phyloP scores from a whole-genome alignment of 2,113 vertebrate species.

The Salvator merianae region DNA sequence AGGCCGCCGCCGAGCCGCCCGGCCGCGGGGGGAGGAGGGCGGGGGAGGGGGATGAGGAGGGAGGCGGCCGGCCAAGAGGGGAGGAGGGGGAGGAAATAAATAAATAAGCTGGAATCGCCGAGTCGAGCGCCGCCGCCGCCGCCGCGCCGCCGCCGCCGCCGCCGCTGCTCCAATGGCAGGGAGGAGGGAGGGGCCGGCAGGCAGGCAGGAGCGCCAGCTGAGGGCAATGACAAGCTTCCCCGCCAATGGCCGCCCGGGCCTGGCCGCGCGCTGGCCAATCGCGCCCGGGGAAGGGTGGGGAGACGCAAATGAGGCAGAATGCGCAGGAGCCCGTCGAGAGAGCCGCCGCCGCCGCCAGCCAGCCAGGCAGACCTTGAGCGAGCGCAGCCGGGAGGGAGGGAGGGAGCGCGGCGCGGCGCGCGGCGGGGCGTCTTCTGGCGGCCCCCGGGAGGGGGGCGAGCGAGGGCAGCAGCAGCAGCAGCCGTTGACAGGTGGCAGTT shows the following conservation, averaged over 20 bases:
- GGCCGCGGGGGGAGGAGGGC: neutral
- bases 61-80: neutral
- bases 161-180: neutral
- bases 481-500: neutral
- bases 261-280: no score
- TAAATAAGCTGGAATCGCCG: no score
- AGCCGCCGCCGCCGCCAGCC: no score
- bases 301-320: no score
- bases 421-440: slow-evolving; percentile 43
- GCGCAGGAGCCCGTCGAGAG: no score
- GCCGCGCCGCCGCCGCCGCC: neutral
- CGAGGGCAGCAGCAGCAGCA: slow-evolving; percentile 14
- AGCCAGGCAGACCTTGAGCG: no score
- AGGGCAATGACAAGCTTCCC: slow-evolving; percentile 36
- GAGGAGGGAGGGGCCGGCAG: neutral
- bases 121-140: no score
- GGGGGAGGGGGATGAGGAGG: neutral
- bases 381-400: no score
- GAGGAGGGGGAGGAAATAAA: neutral
- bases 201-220: neutral
- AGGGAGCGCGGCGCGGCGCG: neutral
- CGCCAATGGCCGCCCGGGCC: slow-evolving; percentile 40
- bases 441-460: slow-evolving; percentile 37
- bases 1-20: neutral
- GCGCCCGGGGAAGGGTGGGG: no score